Base-by-base conservation (phyloP, 2,113 vertebrate species). In the Aspidoscelis tigris region DNA sequence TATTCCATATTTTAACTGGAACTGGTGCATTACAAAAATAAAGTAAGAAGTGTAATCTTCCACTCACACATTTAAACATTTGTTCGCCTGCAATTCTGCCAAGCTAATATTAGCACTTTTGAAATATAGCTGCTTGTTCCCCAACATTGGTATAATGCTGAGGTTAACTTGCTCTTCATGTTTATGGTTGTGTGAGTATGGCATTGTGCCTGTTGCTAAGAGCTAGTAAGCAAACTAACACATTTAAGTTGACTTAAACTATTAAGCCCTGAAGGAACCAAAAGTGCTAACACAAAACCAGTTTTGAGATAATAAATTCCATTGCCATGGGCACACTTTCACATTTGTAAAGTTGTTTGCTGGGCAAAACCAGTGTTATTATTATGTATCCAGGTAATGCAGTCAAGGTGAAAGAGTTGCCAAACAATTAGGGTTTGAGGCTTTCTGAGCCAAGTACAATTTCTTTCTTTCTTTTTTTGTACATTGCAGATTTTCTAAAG, bases 341-440 rank as follows among this genome's bases (percentile, higher is more conserved):
- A 43, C 89, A 93, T 95, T 87, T 92, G 74, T 91, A 88, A 73
- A 87, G 41, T 39, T 85, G 8, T 87, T 84, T 88, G 61, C 41
- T 71, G 47, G 85, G 61, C 0, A 26, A 84, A 92, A 84, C 83
- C 78, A 85, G 9, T 64, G 88, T 18, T 78, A 55, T 83, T 90
- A 80, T 73, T 80, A 53, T 93, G 53, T 66, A 6, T 77, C 20
- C 53, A 91, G 80, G 76, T 92, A 84, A 90, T 83, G 80, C 64
- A 86, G 86, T 6, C 64, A 55, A 84, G 65, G 39, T 83, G 53
- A 87, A 91, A 64, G 69, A 50, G 1, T 83, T 93, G n/a, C 74
- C 78, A 88, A 73, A 26, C 70, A 85, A 20, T 76, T 88, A 16
- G 77, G 77, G 81, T 85, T 66, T 77, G 72, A 91, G 86, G 72